Evolutionary conservation across 2,888 invertebrate genomes (phyloP), one percentile per base, ranked within the genome.

Genomic region (Synergus itoensis): DNA sequence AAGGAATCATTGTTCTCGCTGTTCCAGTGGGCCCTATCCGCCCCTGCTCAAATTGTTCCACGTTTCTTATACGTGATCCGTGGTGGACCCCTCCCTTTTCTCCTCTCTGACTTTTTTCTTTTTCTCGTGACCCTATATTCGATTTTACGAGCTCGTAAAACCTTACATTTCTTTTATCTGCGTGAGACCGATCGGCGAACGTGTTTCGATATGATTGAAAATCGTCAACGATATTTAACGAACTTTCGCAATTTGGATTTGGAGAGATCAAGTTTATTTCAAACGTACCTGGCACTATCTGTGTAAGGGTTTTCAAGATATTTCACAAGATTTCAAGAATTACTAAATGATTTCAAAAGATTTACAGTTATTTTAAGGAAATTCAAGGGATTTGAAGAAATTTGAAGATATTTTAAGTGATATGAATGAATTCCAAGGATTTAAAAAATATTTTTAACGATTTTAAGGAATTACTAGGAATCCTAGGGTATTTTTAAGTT

Each of bases 81-180:
- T 76, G 64, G 77, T 8, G 21, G 53, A n/a, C 18, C 41, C 45
- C 63, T 45, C 41, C 69, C 57, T 40, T 7, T 21, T 48, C 76
- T 48, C 69, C 69, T 45, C n/a, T 14, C 21, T 9, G 11, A 9
- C 11, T 78, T 67, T 41, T 41, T 78, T 53, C 36, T 67, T 67
- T 60, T 60, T 73, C 65, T 69, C 79, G 78, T 80, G 78, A 79
- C 67, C 76, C 80, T 76, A 60, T 76, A 28, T 82, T 78, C 79
- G 77, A 40, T 85, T 87, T 87, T 87, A 87, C 86, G 87, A 87
- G 81, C 82, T 84, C 87, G 87, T 80, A 80, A 80, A 88, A 86
- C 78, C 78, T 67, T 77, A 84, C 86, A 84, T 86, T 88, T 86
- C 82, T 86, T 88, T 88, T 89, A 89, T 88, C 88, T 84, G 83